A percentile compares a stretch with the other conserved stretches of the same genome.
Conservation (phyloP, 2,113 vertebrate species). For the Percopsis transmontana region DNA sequence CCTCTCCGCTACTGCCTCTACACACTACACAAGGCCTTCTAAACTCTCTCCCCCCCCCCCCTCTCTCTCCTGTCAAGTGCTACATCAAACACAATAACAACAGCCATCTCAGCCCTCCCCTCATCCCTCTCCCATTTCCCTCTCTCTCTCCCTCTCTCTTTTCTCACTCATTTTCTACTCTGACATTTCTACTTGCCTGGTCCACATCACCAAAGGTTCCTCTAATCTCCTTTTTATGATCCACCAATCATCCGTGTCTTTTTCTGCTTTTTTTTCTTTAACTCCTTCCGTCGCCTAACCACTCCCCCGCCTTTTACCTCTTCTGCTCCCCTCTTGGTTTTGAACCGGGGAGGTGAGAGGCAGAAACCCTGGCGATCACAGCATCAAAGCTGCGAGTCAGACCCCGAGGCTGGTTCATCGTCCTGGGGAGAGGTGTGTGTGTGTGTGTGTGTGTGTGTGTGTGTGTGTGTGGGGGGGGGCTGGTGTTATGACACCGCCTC, state of each 20-base stretch:
- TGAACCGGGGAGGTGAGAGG: slow-evolving; percentile 57
- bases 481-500: slow-evolving; percentile 10
- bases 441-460: too few species aligned
- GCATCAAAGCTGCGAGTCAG: slow-evolving; percentile 71
- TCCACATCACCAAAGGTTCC: slow-evolving; percentile 64
- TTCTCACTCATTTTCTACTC: slow-evolving; percentile 58
- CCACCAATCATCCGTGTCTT: slow-evolving; percentile 51
- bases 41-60: slow-evolving; percentile 60
- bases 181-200: slow-evolving; percentile 73
- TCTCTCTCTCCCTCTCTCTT: slow-evolving; percentile 61
- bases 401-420: slow-evolving; percentile 67
- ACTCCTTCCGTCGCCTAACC: too few species aligned
- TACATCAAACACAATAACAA: slow-evolving; percentile 78
- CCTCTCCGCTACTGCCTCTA: slow-evolving; percentile 44
- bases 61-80: slow-evolving; percentile 67
- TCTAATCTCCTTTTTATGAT: slow-evolving; percentile 69
- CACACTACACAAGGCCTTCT: slow-evolving; percentile 69
- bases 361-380: slow-evolving; percentile 58
- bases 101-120: slow-evolving; percentile 54
- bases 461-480: too few species aligned
- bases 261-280: slow-evolving; percentile 44
- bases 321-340: slow-evolving; percentile 37
- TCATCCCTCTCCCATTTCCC: slow-evolving; percentile 50
- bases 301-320: slow-evolving; percentile 31
- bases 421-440: slow-evolving; percentile 20